Conservation (phyloP, 2,797 vertebrate species). For the Gila robusta region DNA sequence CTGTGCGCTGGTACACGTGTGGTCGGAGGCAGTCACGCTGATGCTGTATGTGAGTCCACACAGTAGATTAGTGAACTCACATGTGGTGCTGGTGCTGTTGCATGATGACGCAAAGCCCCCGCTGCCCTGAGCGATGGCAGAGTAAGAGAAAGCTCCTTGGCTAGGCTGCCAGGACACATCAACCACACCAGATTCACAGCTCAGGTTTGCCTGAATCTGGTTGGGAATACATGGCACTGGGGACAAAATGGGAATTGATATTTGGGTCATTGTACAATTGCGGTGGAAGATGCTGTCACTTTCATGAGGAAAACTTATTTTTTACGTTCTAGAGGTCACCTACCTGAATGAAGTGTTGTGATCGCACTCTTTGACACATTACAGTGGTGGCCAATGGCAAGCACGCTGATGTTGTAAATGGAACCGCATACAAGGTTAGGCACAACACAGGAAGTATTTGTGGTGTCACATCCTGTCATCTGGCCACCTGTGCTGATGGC, state of each 20-base stretch:
- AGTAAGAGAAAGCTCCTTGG: constrained; percentile 73
- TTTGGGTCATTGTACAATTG: background rate
- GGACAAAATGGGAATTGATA: background rate
- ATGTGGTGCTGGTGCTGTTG: constrained; percentile 68
- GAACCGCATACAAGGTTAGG: constrained; percentile 74
- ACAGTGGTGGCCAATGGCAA: constrained; percentile 72
- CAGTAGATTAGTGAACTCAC: constrained; percentile 68
- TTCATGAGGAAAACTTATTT: background rate
- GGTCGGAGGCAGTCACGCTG: constrained; percentile 70
- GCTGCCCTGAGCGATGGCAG: constrained; percentile 66
- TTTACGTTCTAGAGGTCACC: constrained; percentile 1
- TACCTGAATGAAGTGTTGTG: constrained; percentile 72
- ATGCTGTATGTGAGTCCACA: constrained; percentile 77
- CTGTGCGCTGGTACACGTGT: constrained; percentile 67
- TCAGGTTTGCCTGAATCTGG: constrained; percentile 63
- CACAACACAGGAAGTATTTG: constrained; percentile 70
- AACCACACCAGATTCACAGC: constrained; percentile 71
- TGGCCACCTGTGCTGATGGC: constrained; percentile 68
- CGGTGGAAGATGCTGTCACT: background rate
- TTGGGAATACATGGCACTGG: constrained; percentile 77
- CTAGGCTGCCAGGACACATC: constrained; percentile 76
- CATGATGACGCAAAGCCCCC: constrained; percentile 68
- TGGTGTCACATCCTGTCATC: constrained; percentile 69
- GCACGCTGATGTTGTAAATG: constrained; percentile 78
- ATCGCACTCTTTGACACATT: constrained; percentile 68